Evolutionary conservation across 2,113 vertebrate species (phyloP).

Genomic region (Okapia johnstoni): DNA sequence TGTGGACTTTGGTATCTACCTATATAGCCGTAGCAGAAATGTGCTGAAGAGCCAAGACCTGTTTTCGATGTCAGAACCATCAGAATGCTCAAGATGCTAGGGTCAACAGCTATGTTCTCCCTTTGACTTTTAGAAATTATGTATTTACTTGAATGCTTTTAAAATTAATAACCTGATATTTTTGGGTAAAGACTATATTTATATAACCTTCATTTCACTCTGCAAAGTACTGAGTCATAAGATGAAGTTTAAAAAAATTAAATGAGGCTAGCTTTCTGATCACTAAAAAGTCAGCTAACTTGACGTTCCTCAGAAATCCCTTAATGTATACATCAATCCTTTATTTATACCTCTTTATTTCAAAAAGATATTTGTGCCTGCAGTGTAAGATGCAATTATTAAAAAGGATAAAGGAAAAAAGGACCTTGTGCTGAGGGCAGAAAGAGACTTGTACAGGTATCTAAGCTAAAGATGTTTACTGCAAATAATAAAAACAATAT

Average conservation of each 20-base stretch:
- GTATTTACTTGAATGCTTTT: not conserved
- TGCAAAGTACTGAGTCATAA: slow-evolving; percentile 30
- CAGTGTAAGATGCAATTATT: not conserved
- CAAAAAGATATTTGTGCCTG: not conserved
- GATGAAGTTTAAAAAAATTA: not conserved
- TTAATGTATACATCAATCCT: not conserved
- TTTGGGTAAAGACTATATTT: not conserved
- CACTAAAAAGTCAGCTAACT: not conserved
- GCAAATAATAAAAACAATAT: slow-evolving; percentile 12
- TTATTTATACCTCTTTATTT: not conserved
- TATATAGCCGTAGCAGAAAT: not conserved
- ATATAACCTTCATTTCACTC: slow-evolving; percentile 21
- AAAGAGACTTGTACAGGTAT: not conserved
- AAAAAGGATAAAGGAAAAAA: not conserved
- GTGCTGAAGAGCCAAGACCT: not conserved
- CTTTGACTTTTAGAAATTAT: not conserved
- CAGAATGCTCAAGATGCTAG: not conserved
- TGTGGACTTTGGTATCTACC: not conserved
- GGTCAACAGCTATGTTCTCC: not conserved
- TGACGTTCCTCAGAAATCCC: not conserved
- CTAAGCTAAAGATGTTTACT: not conserved
- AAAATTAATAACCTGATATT: slow-evolving; percentile 2
- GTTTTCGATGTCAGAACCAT: not conserved
- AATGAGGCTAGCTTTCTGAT: not conserved
- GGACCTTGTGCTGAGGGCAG: not conserved